Conservation (phyloP, 2,113 vertebrate species). For the Ramphastos sulfuratus region DNA sequence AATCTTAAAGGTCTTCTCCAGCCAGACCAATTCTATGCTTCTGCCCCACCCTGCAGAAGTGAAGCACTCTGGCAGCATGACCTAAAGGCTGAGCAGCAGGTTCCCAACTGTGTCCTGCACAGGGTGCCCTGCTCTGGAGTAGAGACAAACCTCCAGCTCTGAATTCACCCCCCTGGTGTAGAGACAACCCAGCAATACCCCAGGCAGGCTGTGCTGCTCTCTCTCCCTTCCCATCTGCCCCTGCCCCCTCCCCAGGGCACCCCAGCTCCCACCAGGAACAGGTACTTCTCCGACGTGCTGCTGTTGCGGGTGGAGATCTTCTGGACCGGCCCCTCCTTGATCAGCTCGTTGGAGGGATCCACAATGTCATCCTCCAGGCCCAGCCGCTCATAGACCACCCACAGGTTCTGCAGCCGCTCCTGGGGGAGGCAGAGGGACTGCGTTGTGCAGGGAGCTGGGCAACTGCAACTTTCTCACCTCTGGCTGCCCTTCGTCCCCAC, state of each 20-base stretch:
- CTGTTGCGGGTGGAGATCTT: slow-evolving; percentile 78
- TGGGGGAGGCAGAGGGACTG: neutral
- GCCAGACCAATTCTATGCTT: neutral
- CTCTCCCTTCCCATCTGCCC: neutral
- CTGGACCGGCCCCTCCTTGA: slow-evolving; percentile 77
- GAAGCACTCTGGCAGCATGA: neutral
- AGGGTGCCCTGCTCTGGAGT: neutral
- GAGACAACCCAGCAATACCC: neutral
- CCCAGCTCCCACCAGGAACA: slow-evolving; percentile 76
- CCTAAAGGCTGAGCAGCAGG: neutral
- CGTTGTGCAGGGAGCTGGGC: neutral
- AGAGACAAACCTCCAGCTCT: neutral
- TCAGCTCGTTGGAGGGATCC: slow-evolving; percentile 78
- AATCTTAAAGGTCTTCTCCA: too few species aligned
- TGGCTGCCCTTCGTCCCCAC: neutral
- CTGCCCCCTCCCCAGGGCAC: neutral
- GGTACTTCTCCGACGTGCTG: slow-evolving; percentile 75
- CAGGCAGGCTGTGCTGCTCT: neutral
- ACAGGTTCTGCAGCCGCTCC: slow-evolving; percentile 80
- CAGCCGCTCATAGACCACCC: slow-evolving; percentile 79
- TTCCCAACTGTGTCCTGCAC: fast-evolving
- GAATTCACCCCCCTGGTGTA: neutral
- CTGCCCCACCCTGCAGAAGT: neutral
- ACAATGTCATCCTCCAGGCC: slow-evolving; percentile 77
- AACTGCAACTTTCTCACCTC: neutral